Conservation (phyloP, 1,140 invertebrate genomes). For the Branchinecta lynchi region DNA sequence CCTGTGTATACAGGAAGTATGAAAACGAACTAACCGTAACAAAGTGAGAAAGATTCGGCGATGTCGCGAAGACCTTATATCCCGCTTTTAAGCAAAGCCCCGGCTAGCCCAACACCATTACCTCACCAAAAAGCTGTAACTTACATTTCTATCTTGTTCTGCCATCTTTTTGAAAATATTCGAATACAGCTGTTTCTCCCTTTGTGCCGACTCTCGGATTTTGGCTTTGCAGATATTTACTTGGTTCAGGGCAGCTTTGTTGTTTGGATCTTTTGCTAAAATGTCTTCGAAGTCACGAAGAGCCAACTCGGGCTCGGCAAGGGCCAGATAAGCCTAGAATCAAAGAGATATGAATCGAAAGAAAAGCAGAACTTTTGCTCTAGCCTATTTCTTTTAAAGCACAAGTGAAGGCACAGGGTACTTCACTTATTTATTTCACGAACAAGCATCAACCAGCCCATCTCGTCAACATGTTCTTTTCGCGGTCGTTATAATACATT, state of each 20-base stretch:
- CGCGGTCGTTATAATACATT: no score
- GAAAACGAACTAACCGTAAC: no score
- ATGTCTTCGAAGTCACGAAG: conserved; percentile 61
- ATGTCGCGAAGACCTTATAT: background rate
- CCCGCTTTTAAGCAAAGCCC: background rate
- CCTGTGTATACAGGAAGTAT: no score
- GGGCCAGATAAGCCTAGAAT: conserved; percentile 46
- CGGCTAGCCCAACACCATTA: background rate
- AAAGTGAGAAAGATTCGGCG: no score
- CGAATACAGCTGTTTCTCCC: conserved; percentile 77
- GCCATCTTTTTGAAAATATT: conserved; percentile 67
- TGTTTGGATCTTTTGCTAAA: conserved; percentile 50
- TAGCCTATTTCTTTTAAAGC: no score
- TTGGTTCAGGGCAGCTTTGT: conserved; percentile 67
- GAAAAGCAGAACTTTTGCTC: background rate
- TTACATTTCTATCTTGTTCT: conserved; percentile 28
- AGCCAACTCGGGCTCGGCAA: conserved; percentile 63
- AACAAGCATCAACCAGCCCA: no score
- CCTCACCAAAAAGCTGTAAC: conserved; percentile 6
- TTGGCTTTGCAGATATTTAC: conserved; percentile 51
- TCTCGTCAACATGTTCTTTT: no score
- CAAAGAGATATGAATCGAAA: background rate
- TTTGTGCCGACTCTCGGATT: conserved; percentile 54
- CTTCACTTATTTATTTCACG: no score
- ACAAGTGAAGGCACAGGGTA: no score